phyloP scores from a whole-genome alignment of 2,113 vertebrate genomes.

The Tichodroma muraria region DNA sequence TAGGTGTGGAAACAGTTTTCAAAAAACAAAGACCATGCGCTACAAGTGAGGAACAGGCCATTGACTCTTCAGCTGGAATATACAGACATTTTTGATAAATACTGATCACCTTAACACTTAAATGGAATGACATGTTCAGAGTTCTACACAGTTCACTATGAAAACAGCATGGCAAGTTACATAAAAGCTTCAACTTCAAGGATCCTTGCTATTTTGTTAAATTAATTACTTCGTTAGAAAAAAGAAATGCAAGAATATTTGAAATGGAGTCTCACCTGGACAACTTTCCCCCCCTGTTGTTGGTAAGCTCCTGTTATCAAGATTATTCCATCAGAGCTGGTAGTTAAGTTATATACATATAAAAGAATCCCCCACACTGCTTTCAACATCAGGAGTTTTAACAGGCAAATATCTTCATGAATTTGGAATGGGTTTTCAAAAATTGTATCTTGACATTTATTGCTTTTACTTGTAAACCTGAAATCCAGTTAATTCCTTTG shows the following conservation, averaged over 20 bases:
- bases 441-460: conserved; percentile 30
- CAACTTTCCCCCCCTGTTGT: not conserved
- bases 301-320: not conserved
- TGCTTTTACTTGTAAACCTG: conserved; percentile 58
- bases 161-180: conserved; percentile 37
- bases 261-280: conserved; percentile 27
- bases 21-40: conserved; percentile 44
- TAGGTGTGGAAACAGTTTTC: conserved; percentile 16
- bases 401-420: conserved; percentile 3
- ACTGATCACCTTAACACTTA: conserved; percentile 37
- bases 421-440: conserved; percentile 38
- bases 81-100: conserved; percentile 27
- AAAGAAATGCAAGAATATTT: not conserved
- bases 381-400: not conserved
- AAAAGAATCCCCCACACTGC: conserved; percentile 18
- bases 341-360: not conserved
- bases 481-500: conserved; percentile 39
- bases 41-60: conserved; percentile 15
- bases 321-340: not conserved
- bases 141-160: not conserved
- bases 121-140: conserved; percentile 45
- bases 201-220: not conserved
- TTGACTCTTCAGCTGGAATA: conserved; percentile 27
- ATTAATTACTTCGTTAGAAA: conserved; percentile 6
- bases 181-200: conserved; percentile 33